Evolutionary conservation across 2,113 vertebrate species (phyloP), one percentile per base, ranked within the genome.

Genomic region (Neotragus moschatus): DNA sequence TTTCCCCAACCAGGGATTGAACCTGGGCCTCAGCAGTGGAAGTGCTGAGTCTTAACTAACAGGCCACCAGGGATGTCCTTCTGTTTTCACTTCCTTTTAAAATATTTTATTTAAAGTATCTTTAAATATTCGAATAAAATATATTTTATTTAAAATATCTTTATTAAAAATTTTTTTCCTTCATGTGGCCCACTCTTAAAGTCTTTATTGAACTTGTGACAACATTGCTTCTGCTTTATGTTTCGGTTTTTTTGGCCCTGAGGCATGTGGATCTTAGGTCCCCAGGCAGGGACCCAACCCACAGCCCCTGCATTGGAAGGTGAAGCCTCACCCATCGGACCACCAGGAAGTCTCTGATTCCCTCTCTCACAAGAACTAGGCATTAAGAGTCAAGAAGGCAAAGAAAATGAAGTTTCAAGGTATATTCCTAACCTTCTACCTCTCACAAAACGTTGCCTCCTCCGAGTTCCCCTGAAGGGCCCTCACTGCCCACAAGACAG

Each of bases 311-410:
- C 70, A 14, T 4, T 39, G 39, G 23, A 25, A 75, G 70, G 36
- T 3, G 70, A 14, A 6, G 45, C 5, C 28, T 30, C 17, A 3
- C 5, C 77, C 9, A 3, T 47, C 1, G 0, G 28, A 1, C 77
- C 16, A 6, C 45, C 16, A 49, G 28, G 47, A 28, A 33, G 47
- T 12, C 3, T 81, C 19, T 51, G 47, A 19, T 60, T 39, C 7
- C 25, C 81, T 47, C 51, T 66, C 49, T 77, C 39, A 15, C 12
- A 15, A 33, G 26, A 26, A 21, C 1, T 8, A 2, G 2, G 45
- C 55, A n/a, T 30, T 13, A 1, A 3, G 5, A 36, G 33, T 26
- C 14, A 39, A 56, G 26, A 86, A 86, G 75, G 49, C 7, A 33
- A 51, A 80, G 92, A 56, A 39, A 33, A 39, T 3, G 39, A 36